These are phyloP conservation scores for Ceratina japonica DNA, from an alignment of 1,140 invertebrate species.

Conservation along the genomic window DNA sequence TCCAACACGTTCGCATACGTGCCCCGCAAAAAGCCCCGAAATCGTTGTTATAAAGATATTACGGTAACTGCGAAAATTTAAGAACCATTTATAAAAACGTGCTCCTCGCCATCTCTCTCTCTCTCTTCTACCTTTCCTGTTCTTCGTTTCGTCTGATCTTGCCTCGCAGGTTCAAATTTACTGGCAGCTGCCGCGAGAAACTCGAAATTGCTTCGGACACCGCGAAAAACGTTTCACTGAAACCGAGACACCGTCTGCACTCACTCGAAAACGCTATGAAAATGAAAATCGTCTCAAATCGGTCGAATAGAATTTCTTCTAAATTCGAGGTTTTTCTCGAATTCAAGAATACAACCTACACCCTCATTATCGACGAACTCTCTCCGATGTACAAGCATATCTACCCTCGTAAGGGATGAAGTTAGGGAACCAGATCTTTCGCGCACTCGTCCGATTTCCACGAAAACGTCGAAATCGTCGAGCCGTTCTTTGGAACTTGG, in stretches of 20 bases:
- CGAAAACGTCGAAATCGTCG: too few relatives aligned
- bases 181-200: constrained; percentile 46
- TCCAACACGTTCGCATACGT: constrained; percentile 37
- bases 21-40: constrained; percentile 49
- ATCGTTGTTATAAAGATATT: constrained; percentile 59
- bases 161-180: constrained; percentile 40
- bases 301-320: too few relatives aligned
- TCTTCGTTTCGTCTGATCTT: constrained; percentile 8
- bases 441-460: too few relatives aligned
- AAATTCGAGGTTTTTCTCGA: too few relatives aligned
- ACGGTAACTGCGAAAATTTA: constrained; percentile 49
- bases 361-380: too few relatives aligned
- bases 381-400: too few relatives aligned
- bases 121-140: neutral
- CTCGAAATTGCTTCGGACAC: constrained; percentile 31
- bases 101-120: neutral
- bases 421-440: too few relatives aligned
- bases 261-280: too few relatives aligned
- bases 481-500: too few relatives aligned
- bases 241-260: neutral
- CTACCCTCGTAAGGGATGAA: too few relatives aligned
- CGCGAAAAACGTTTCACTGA: neutral
- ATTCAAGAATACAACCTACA: too few relatives aligned
- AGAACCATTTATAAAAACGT: constrained; percentile 37
- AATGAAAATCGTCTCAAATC: too few relatives aligned